These are phyloP conservation scores for Oscheius onirici DNA, from an alignment of 2,888 invertebrate species.

Conservation along the genomic window DNA sequence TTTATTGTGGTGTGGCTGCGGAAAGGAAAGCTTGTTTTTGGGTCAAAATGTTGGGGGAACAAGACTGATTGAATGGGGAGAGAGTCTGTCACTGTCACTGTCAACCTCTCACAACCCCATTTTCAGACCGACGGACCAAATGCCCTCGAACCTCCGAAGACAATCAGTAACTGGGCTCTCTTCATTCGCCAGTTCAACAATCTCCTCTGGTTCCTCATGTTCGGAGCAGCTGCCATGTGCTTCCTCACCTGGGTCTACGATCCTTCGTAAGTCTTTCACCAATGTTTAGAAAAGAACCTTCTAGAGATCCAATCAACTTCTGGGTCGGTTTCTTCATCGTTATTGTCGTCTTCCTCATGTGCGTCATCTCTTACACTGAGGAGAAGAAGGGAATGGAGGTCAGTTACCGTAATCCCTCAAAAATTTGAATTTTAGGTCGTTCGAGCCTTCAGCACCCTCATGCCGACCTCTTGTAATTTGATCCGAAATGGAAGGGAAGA, in stretches of 20 bases:
- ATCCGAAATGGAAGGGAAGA: constrained; percentile 58
- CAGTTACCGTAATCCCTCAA: neutral
- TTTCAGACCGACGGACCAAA: constrained; percentile 55
- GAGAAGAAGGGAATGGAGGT: constrained; percentile 59
- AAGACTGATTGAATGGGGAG: neutral
- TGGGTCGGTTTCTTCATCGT: constrained; percentile 62
- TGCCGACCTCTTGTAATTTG: constrained; percentile 57
- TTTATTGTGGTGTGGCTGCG: no score
- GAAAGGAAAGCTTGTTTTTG: no score
- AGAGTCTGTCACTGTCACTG: neutral
- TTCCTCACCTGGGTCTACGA: constrained; percentile 57
- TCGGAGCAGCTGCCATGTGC: constrained; percentile 58
- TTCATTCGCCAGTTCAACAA: constrained; percentile 65
- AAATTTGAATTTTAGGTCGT: constrained; percentile 45
- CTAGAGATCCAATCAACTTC: constrained; percentile 46
- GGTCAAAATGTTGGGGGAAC: no score
- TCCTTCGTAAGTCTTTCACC: constrained; percentile 36
- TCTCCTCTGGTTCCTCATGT: constrained; percentile 64
- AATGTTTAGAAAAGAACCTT: neutral
- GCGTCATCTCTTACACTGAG: constrained; percentile 57
- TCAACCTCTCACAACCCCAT: neutral
- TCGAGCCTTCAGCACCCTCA: constrained; percentile 59
- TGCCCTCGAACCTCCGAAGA: constrained; percentile 57
- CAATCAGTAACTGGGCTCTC: constrained; percentile 56
- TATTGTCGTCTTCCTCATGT: constrained; percentile 63